Conservation (phyloP, 2,113 vertebrate species). For the Daboia siamensis region DNA sequence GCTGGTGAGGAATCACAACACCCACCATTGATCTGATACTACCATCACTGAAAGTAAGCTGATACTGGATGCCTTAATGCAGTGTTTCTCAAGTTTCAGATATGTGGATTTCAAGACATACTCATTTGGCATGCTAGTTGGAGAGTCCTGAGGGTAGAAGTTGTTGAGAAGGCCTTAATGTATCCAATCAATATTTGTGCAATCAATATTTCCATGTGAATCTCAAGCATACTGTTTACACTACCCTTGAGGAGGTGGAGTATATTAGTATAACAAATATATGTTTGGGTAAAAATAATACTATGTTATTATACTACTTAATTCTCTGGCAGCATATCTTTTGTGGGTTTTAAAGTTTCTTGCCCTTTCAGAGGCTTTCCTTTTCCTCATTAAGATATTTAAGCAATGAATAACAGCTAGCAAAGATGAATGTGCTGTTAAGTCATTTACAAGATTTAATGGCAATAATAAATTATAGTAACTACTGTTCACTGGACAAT, state of each 20-base stretch:
- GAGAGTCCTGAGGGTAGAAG: neutral
- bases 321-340: neutral
- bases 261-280: neutral
- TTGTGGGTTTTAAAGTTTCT: conserved; percentile 31
- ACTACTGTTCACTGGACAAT: conserved; percentile 44
- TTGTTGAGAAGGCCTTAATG: neutral
- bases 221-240: neutral
- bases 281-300: neutral
- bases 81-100: neutral
- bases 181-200: neutral
- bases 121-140: conserved; percentile 51
- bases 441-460: conserved; percentile 39
- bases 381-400: conserved; percentile 46
- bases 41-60: neutral
- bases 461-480: conserved; percentile 53
- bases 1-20: no score
- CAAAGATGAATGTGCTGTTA: conserved; percentile 46
- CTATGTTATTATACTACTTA: neutral
- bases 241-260: neutral
- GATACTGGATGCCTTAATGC: neutral
- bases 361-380: conserved; percentile 17
- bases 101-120: conserved; percentile 45
- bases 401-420: conserved; percentile 22
- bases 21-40: no score
- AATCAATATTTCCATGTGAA: neutral